A percentile compares a stretch with the other conserved stretches of the same genome.
phyloP scores from a whole-genome alignment of 2,797 vertebrate genomes.

The Bryconaethiops microstoma region DNA sequence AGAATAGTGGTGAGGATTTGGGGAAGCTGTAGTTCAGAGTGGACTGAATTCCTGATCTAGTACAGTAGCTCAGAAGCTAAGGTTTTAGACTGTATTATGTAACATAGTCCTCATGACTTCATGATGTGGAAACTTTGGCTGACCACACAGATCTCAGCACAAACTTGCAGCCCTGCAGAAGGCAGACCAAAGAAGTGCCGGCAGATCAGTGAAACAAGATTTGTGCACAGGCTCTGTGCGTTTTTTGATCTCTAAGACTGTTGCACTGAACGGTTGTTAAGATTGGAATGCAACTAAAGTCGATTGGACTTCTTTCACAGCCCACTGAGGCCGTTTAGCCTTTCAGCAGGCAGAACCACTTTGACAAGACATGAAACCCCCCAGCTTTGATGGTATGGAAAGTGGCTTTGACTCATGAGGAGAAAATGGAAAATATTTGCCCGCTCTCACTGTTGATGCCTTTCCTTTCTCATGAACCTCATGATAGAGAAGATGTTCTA shows the following conservation, averaged over 20 bases:
- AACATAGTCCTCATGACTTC: constrained; percentile 65
- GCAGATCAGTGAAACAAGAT: constrained; percentile 14
- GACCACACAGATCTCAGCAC: constrained; percentile 50
- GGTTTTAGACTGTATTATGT: constrained; percentile 63
- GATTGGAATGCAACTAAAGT: constrained; percentile 27
- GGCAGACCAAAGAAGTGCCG: constrained; percentile 28
- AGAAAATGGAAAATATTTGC: constrained; percentile 30
- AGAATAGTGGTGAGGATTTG: constrained; percentile 39
- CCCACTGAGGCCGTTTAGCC: constrained; percentile 2
- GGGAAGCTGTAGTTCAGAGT: constrained; percentile 27
- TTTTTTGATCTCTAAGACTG: constrained; percentile 10
- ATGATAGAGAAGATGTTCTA: constrained; percentile 13
- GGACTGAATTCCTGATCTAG: constrained; percentile 40
- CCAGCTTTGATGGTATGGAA: constrained; percentile 32
- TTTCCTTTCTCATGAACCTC: constrained; percentile 62
- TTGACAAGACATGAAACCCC: not conserved
- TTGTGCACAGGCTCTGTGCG: not conserved
- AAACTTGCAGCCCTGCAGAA: constrained; percentile 33
- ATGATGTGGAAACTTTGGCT: constrained; percentile 69
- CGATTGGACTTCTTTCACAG: not conserved
- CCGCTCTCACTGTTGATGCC: not conserved
- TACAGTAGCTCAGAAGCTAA: constrained; percentile 53
- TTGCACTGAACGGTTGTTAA: not conserved
- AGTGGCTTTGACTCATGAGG: constrained; percentile 33
- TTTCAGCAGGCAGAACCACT: constrained; percentile 23